Conservation (phyloP, 1,140 invertebrate genomes). For the Tetragnatha versicolor region DNA sequence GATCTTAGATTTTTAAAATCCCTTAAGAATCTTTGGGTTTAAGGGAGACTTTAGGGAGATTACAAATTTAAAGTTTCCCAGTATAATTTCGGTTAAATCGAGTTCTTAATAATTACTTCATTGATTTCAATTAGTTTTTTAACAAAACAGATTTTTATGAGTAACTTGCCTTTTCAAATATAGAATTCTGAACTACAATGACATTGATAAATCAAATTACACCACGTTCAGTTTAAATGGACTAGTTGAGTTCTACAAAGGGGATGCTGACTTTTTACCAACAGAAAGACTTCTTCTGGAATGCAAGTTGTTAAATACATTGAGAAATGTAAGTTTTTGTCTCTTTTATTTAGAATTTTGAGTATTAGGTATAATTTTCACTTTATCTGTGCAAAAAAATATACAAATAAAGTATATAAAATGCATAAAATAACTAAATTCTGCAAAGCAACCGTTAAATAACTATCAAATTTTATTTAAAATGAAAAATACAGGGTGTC, state of each 20-base stretch:
- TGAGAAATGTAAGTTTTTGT: slow-evolving; percentile 9
- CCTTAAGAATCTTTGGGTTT: neutral
- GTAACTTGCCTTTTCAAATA: neutral
- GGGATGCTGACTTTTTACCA: slow-evolving; percentile 16
- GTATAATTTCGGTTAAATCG: neutral
- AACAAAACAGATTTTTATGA: neutral
- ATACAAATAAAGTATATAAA: neutral
- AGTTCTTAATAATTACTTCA: neutral
- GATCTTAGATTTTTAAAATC: neutral
- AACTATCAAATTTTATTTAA: too few species aligned
- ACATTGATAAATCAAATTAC: slow-evolving; percentile 27
- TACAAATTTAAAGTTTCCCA: neutral
- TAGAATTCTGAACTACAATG: slow-evolving; percentile 29
- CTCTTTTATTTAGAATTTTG: neutral
- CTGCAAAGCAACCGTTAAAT: too few species aligned
- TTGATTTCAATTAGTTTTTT: neutral
- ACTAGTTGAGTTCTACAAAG: slow-evolving; percentile 29
- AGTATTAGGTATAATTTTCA: neutral
- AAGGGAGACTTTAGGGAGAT: neutral
- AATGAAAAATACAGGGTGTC: too few species aligned
- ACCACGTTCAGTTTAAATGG: slow-evolving; percentile 27
- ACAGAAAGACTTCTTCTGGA: slow-evolving; percentile 21
- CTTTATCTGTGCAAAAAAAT: neutral
- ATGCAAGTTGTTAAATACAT: neutral
- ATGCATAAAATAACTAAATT: neutral